phyloP scores from a whole-genome alignment of 2,113 vertebrate genomes.

The Heteronetta atricapilla region DNA sequence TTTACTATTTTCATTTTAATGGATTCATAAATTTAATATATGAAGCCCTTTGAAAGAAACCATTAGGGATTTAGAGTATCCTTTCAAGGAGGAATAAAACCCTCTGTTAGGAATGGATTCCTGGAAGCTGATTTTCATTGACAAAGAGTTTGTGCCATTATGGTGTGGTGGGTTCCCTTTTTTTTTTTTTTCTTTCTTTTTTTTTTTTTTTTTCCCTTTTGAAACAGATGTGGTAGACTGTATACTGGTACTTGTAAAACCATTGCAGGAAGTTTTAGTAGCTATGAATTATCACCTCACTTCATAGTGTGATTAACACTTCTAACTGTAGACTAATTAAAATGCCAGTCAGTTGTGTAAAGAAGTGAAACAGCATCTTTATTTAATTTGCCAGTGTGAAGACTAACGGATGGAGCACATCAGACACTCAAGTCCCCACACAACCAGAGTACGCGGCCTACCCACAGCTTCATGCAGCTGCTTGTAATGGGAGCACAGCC shows the following conservation, averaged over 20 bases:
- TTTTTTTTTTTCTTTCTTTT: background rate
- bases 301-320: slow-evolving; percentile 68
- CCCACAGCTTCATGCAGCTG: background rate
- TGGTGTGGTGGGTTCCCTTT: background rate
- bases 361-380: slow-evolving; percentile 64
- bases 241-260: slow-evolving; percentile 40
- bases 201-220: background rate
- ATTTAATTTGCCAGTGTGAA: slow-evolving; percentile 45
- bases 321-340: slow-evolving; percentile 74
- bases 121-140: background rate
- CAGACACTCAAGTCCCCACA: background rate
- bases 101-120: background rate
- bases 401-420: slow-evolving; percentile 5
- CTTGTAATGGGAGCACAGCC: background rate
- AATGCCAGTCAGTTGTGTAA: slow-evolving; percentile 69
- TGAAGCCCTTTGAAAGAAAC: background rate
- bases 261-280: slow-evolving; percentile 57
- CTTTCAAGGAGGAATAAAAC: background rate
- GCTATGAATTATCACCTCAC: slow-evolving; percentile 63
- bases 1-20: too few relatives aligned
- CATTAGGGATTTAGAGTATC: background rate
- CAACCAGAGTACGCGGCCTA: background rate
- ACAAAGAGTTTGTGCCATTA: background rate
- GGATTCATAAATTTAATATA: background rate
- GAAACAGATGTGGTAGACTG: slow-evolving; percentile 21